A percentile compares a stretch with the other conserved stretches of the same genome.
Conservation (phyloP, 2,113 vertebrate genomes). For the Corapipo altera region DNA sequence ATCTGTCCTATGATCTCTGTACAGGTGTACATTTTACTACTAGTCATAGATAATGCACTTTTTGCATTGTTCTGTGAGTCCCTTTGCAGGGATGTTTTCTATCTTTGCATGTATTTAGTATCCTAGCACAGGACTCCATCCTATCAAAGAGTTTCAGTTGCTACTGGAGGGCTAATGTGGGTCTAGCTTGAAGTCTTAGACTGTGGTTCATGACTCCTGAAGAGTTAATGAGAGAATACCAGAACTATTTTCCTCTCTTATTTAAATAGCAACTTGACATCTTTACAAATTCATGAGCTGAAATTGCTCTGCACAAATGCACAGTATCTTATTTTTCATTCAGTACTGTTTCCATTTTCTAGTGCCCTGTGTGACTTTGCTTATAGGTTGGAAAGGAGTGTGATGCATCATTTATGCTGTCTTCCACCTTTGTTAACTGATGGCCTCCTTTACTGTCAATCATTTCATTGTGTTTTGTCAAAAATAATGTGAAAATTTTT, state of each 20-base stretch:
- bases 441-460: slow-evolving; percentile 47
- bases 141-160: background rate
- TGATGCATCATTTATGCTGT: slow-evolving; percentile 64
- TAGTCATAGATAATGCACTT: background rate
- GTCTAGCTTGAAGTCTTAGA: background rate
- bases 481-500: slow-evolving; percentile 15
- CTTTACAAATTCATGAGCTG: slow-evolving; percentile 50
- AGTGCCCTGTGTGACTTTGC: slow-evolving; percentile 53
- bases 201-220: background rate
- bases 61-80: background rate
- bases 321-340: slow-evolving; percentile 43
- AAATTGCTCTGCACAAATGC: background rate
- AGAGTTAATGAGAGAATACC: slow-evolving; percentile 8
- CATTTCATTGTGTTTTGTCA: slow-evolving; percentile 24
- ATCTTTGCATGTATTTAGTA: background rate
- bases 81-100: background rate
- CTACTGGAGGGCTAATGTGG: background rate
- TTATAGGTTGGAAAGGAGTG: slow-evolving; percentile 8
- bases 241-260: background rate
- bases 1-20: background rate
- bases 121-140: background rate
- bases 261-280: slow-evolving; percentile 21
- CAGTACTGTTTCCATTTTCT: slow-evolving; percentile 20
- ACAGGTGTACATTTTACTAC: background rate
- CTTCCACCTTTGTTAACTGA: slow-evolving; percentile 56